These are phyloP conservation scores for Balaenoptera acutorostrata DNA, from an alignment of 2,113 vertebrate genomes.

Conservation along the genomic window DNA sequence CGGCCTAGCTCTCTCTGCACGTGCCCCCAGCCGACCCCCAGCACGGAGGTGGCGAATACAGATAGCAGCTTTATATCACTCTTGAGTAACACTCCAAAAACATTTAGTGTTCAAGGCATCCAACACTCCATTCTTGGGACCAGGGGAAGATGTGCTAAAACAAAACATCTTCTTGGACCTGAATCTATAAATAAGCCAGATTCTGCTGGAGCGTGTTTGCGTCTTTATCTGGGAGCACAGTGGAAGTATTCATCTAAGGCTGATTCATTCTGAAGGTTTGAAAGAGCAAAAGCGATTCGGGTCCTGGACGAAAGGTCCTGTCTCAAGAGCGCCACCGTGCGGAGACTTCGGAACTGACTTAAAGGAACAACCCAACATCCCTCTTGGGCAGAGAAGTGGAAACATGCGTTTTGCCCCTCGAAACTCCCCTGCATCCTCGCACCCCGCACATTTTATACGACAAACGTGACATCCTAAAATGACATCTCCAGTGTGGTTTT, in stretches of 20 bases:
- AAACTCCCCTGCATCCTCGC: background rate
- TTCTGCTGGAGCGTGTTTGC: background rate
- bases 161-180: background rate
- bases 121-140: background rate
- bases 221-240: rapidly evolving
- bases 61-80: background rate
- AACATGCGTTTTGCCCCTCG: rapidly evolving
- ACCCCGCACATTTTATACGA: rapidly evolving
- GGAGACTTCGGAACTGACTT: background rate
- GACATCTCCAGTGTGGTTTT: background rate
- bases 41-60: rapidly evolving
- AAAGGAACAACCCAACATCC: too few relatives aligned
- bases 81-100: background rate
- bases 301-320: rapidly evolving
- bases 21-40: rapidly evolving
- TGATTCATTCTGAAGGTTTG: background rate
- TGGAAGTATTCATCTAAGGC: background rate
- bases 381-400: rapidly evolving
- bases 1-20: background rate
- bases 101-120: too few relatives aligned
- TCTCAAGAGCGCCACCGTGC: conserved; percentile 32
- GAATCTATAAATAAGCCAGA: background rate
- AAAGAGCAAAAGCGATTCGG: background rate
- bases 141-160: background rate
- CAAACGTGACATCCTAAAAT: background rate